Evolutionary conservation across 2,113 vertebrate species (phyloP).

Genomic region (Noctilio leporinus): DNA sequence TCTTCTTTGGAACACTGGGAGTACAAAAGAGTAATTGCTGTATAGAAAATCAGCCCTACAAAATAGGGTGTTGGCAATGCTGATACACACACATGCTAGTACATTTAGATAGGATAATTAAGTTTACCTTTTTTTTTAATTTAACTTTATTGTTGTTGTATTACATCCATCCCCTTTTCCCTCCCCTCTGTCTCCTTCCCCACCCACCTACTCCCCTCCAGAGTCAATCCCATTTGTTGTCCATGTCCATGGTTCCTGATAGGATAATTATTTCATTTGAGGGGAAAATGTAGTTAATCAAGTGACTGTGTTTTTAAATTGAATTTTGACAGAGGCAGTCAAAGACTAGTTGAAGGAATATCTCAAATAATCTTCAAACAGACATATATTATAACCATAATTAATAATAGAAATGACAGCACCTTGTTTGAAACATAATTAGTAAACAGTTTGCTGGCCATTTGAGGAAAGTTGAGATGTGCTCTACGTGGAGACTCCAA

Average conservation of each 20-base stretch:
- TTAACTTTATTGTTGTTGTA: no score
- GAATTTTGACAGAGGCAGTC: neutral
- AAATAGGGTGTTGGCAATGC: neutral
- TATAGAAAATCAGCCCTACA: neutral
- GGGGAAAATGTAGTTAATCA: neutral
- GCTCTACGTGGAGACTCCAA: neutral
- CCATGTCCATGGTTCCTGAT: no score
- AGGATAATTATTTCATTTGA: neutral
- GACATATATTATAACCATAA: neutral
- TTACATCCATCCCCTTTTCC: no score
- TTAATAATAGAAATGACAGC: constrained; percentile 31
- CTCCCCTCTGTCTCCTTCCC: no score
- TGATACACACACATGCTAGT: neutral
- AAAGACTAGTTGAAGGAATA: constrained; percentile 10
- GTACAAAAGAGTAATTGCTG: neutral
- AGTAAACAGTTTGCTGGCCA: neutral
- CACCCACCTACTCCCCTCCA: no score
- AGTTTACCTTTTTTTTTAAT: no score
- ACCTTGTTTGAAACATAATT: constrained; percentile 30
- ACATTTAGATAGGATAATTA: neutral
- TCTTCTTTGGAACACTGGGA: neutral
- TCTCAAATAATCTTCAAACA: constrained; percentile 10
- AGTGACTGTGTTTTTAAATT: neutral
- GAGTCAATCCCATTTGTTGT: no score
- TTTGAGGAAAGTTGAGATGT: neutral